Evolutionary conservation across 2,888 invertebrate genomes (phyloP), one percentile per base, ranked within the genome.

Genomic region (Chymomyza procnemis): DNA sequence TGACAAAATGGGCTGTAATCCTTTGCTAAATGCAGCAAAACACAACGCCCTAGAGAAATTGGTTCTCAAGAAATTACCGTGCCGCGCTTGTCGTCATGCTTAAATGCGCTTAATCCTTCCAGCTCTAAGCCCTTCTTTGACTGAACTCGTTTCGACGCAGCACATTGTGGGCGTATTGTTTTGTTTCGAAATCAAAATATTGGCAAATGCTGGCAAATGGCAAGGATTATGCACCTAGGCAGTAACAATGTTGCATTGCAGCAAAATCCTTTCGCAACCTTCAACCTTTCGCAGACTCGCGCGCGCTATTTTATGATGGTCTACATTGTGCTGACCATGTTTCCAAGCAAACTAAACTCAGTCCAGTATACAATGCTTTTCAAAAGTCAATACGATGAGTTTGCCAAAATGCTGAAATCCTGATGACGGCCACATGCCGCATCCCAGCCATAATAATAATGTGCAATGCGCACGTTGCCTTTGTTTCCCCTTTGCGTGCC

Each of bases 171-270:
- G 88, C 88, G 88, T 87, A 71, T 71, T 88, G 88, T 88, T 88
- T 88, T 79, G 71, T 80, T 79, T 84, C 75, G 83, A 87, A 88
- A 88, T 88, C 89, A 88, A 88, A 89, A 89, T 85, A 88, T 89
- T 89, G 75, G 86, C 88, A 88, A 87, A 86, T 78, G 71, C 78
- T 65, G 55, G 30, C 22, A 69, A 79, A 80, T 64, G 64, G 30
- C 55, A 50, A 55, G 62, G 61, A 66, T 66, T 55, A 22, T 41
- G 14, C 19, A n/a, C n/a, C n/a, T n/a, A n/a, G n/a, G n/a, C 26
- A 22, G 18, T 14, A 16, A 41, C 46, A 58, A 66, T 66, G 66
- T 1, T 1, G 22, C 58, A 58, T 56, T 26, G 30, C 58, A 68
- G 48, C 65, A 69, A 74, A 71, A 87, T 87, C 85, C 85, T 82